A percentile compares a stretch with the other conserved stretches of the same genome.
Evolutionary conservation across 1,140 invertebrate species (phyloP).

Genomic region (Zaprionus vittiger): DNA sequence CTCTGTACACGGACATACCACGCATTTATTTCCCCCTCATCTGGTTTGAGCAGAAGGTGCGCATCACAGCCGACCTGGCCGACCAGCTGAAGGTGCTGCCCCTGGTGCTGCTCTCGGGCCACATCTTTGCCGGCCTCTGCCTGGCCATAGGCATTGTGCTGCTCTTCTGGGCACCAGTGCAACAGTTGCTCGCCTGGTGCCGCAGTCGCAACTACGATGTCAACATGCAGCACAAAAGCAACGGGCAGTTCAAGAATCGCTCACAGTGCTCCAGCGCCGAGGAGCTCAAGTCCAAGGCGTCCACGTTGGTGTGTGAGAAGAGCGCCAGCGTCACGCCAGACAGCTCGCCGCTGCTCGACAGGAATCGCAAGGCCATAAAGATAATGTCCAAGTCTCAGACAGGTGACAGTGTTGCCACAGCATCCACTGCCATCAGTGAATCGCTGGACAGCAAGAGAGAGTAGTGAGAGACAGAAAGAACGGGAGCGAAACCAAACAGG

Average conservation of each 20-base stretch:
- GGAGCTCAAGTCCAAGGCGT: slow-evolving; percentile 67
- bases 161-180: slow-evolving; percentile 67
- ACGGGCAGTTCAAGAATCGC: slow-evolving; percentile 62
- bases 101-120: slow-evolving; percentile 59
- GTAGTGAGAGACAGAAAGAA: slow-evolving; percentile 13
- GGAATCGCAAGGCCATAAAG: slow-evolving; percentile 16
- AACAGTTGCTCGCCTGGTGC: slow-evolving; percentile 51
- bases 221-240: slow-evolving; percentile 57
- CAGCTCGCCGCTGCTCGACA: slow-evolving; percentile 59
- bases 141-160: slow-evolving; percentile 73
- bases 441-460: slow-evolving; percentile 38
- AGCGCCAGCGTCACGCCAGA: slow-evolving; percentile 46
- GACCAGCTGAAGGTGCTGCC: slow-evolving; percentile 78
- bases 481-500: not conserved
- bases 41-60: slow-evolving; percentile 90
- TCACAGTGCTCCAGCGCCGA: slow-evolving; percentile 68
- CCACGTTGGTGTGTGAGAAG: slow-evolving; percentile 54
- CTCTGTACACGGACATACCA: slow-evolving; percentile 88
- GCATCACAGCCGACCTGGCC: slow-evolving; percentile 86
- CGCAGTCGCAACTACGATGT: slow-evolving; percentile 54
- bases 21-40: slow-evolving; percentile 90
- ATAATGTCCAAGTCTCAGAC: slow-evolving; percentile 63
- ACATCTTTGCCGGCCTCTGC: slow-evolving; percentile 72
- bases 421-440: slow-evolving; percentile 56
- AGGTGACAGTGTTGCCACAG: slow-evolving; percentile 61